These are phyloP conservation scores for Oegoconia quadripuncta DNA, from an alignment of 2,888 invertebrate species.

Conservation along the genomic window DNA sequence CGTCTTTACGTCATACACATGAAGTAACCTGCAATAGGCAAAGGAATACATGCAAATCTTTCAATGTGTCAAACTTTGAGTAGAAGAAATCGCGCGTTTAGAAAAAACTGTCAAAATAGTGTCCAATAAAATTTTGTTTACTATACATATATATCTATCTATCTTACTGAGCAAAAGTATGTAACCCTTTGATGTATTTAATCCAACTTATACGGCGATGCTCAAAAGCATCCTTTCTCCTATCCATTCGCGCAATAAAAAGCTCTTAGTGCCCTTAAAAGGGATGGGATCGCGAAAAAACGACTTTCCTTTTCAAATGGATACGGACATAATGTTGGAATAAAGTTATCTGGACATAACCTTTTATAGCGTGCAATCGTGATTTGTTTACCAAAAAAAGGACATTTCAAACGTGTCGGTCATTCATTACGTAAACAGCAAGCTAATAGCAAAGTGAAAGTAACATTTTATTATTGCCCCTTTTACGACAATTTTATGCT, in stretches of 20 bases:
- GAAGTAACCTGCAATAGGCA: too few species aligned
- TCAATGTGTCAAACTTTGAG: too few species aligned
- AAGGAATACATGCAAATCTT: too few species aligned
- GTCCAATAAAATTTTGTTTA: too few species aligned
- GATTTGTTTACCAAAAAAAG: constrained; percentile 59
- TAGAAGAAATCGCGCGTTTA: too few species aligned
- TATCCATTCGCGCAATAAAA: constrained; percentile 62
- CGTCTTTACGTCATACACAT: too few species aligned
- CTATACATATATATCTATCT: too few species aligned
- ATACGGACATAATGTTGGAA: constrained; percentile 64
- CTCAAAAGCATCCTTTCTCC: constrained; percentile 38
- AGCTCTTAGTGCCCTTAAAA: constrained; percentile 52
- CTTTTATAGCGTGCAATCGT: constrained; percentile 66
- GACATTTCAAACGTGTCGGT: constrained; percentile 53
- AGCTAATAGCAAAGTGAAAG: constrained; percentile 58
- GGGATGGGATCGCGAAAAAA: constrained; percentile 66
- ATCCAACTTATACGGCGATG: constrained; percentile 15
- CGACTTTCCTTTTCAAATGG: constrained; percentile 75
- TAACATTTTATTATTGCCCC: constrained; percentile 53
- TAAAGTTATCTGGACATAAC: constrained; percentile 74
- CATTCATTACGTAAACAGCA: constrained; percentile 60
- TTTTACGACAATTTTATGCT: constrained; percentile 8
- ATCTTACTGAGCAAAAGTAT: too few species aligned
- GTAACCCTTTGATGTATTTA: constrained; percentile 54
- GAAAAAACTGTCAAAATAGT: too few species aligned